Evolutionary conservation across 1,140 invertebrate species (phyloP), one percentile per base, ranked within the genome.

Genomic region (Helicoverpa zea): DNA sequence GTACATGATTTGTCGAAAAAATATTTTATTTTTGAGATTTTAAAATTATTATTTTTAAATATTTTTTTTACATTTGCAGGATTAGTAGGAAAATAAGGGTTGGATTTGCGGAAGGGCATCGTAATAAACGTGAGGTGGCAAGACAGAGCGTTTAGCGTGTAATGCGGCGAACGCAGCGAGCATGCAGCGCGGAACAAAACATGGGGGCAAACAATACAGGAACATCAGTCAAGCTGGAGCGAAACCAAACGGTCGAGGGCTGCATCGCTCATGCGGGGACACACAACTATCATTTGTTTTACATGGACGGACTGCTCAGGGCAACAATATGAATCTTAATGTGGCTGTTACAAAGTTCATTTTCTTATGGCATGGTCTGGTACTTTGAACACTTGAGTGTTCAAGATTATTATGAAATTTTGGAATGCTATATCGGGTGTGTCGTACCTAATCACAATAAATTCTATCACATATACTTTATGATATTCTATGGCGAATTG

Each of bases 141-240:
- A 86, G 83, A 87, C 82, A 82, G 77, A 84, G 86, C 82, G 88
- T 81, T 82, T 81, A 84, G 58, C 66, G 78, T 72, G 56, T 59
- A 76, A 86, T 79, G 74, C 84, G 83, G 83, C 82, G 82, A 73
- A 83, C 80, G 84, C 86, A 83, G 87, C 88, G 79, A 79, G 83
- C 89, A 89, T 89, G 89, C 90, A 81, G 63, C 64, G 51, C 76
- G 76, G 72, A 51, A 79, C 83, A 82, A 81, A 74, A 81, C 70
- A 85, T 85, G 58, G 79, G 79, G 79, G 78, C 77, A 79, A 80
- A 80, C 64, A 80, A 80, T 80, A 80, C 78, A 72, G 52, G 49
- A 29, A 64, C 52, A 49, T 79, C 63, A 79, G 73, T 66, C 49
- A 70, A 79, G 77, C 77, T 68, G 64, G 74, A 18, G 59, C 52